A percentile compares a stretch with the other conserved stretches of the same genome.
These are phyloP conservation scores for Rana temporaria DNA, from an alignment of 2,113 vertebrate genomes.

Conservation along the genomic window DNA sequence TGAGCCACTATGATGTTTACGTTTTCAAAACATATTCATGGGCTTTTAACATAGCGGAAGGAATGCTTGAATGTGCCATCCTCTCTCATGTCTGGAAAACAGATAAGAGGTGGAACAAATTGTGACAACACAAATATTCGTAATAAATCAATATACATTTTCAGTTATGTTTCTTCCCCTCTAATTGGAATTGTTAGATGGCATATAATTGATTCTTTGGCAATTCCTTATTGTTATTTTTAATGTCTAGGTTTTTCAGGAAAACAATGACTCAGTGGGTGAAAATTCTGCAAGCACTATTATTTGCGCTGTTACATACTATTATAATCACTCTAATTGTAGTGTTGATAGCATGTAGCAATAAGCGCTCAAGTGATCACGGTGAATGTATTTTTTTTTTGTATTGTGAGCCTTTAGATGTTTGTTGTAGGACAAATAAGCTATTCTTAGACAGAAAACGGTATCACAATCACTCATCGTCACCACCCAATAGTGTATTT, in stretches of 20 bases:
- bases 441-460: no score
- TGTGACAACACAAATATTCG: constrained; percentile 14
- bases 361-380: not conserved
- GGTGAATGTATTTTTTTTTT: not conserved
- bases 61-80: not conserved
- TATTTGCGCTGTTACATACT: not conserved
- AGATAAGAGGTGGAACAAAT: constrained; percentile 1
- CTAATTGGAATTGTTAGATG: constrained; percentile 11
- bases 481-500: no score
- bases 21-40: constrained; percentile 38
- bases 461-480: no score
- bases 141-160: not conserved
- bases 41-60: not conserved
- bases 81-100: constrained; percentile 13
- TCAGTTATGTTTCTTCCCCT: not conserved
- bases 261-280: no score
- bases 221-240: no score
- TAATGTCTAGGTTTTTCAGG: no score
- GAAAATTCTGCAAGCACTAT: no score
- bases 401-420: no score
- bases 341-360: not conserved
- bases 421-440: no score
- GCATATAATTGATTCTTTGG: no score
- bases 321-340: constrained; percentile 1
- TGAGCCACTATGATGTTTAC: constrained; percentile 30